A percentile compares a stretch with the other conserved stretches of the same genome.
phyloP scores from a whole-genome alignment of 2,888 invertebrate genomes.

The Anoplius nigerrimus region DNA sequence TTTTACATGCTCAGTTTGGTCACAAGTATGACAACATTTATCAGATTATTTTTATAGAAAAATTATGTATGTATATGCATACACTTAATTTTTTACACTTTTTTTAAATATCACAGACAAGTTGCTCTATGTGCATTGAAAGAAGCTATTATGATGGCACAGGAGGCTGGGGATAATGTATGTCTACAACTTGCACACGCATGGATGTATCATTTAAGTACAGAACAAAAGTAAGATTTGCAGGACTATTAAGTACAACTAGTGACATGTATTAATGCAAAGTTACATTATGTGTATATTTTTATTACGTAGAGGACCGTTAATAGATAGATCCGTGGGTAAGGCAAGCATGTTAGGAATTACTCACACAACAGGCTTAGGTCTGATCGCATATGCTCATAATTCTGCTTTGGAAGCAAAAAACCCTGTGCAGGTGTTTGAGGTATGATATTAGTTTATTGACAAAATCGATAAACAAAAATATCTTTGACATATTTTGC shows the following conservation, averaged over 20 bases:
- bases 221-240: constrained; percentile 70
- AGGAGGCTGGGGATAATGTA: constrained; percentile 90
- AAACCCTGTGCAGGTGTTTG: constrained; percentile 82
- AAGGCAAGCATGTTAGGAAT: constrained; percentile 83
- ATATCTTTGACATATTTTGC: background rate
- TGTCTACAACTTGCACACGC: constrained; percentile 91
- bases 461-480: background rate
- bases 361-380: constrained; percentile 84
- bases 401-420: constrained; percentile 83
- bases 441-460: constrained; percentile 71
- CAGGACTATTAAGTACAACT: constrained; percentile 1
- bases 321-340: constrained; percentile 82
- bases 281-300: constrained; percentile 14
- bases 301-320: constrained; percentile 75
- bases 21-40: constrained; percentile 79
- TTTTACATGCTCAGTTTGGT: constrained; percentile 90
- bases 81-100: constrained; percentile 30
- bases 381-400: constrained; percentile 86
- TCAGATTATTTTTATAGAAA: background rate
- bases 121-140: constrained; percentile 88
- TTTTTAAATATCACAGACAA: constrained; percentile 74
- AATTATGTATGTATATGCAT: constrained; percentile 8
- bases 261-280: constrained; percentile 9
- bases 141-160: constrained; percentile 91
- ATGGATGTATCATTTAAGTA: constrained; percentile 84